A percentile compares a stretch with the other conserved stretches of the same genome.
Evolutionary conservation across 2,797 vertebrate genomes (phyloP).

Genomic region (Scarus forsteni): DNA sequence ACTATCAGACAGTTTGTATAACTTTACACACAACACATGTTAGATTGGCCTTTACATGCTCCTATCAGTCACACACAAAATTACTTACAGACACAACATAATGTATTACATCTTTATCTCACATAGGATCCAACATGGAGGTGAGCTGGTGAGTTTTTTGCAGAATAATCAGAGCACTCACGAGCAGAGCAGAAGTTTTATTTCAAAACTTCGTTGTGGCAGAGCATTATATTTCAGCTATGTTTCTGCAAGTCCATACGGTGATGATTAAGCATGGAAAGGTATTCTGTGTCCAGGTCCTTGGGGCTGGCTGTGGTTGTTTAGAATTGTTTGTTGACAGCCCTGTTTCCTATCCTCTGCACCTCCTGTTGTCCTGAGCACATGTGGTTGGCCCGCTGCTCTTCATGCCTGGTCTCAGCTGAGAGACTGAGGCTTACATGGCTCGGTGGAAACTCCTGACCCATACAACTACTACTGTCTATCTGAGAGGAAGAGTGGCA

Average conservation of each 20-base stretch:
- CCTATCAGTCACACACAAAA: slow-evolving; percentile 3
- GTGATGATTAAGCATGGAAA: slow-evolving; percentile 65
- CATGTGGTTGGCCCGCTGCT: slow-evolving; percentile 66
- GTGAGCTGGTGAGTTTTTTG: slow-evolving; percentile 42
- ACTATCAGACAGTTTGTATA: slow-evolving; percentile 81
- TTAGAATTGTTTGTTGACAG: slow-evolving; percentile 79
- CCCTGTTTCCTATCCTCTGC: slow-evolving; percentile 68
- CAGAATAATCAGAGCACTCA: slow-evolving; percentile 6
- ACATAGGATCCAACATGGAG: slow-evolving; percentile 21
- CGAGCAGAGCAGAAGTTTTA: too few species aligned
- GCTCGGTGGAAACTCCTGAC: slow-evolving; percentile 66
- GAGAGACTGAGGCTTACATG: slow-evolving; percentile 64
- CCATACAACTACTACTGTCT: slow-evolving; percentile 68
- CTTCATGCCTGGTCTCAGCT: slow-evolving; percentile 58
- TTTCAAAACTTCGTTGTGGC: slow-evolving; percentile 4
- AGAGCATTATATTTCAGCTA: slow-evolving; percentile 23
- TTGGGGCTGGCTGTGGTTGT: slow-evolving; percentile 67
- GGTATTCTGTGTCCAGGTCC: slow-evolving; percentile 42
- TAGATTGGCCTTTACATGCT: slow-evolving; percentile 48
- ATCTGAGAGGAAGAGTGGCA: slow-evolving; percentile 44
- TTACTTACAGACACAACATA: slow-evolving; percentile 2
- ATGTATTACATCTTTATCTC: slow-evolving; percentile 71
- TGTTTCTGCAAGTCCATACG: slow-evolving; percentile 61
- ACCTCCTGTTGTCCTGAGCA: slow-evolving; percentile 71
- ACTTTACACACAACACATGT: slow-evolving; percentile 74